Base-by-base conservation (phyloP, 92 coral and sea anemone species). In the Diadumene lineata region DNA sequence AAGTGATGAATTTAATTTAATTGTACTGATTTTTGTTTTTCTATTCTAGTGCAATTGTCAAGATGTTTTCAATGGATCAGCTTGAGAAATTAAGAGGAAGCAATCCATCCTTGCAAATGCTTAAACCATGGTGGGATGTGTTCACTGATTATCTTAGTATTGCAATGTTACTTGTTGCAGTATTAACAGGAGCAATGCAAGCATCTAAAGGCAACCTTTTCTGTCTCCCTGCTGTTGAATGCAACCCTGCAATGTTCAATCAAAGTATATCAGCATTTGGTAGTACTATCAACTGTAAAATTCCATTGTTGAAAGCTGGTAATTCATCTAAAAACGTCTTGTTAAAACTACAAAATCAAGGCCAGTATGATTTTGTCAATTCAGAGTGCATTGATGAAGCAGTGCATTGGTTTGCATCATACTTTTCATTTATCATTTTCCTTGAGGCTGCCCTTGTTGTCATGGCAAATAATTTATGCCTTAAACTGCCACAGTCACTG, bases 351-450 rank as follows among this genome's bases (percentile, higher is more conserved):
- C 73, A 64, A 55, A 79, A 82, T 71, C 69, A 79, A 46, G 26
- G 74, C 25, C 87, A 77, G 26, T 86, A 86, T 50, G 86, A 86
- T 17, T 86, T 70, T 73, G 84, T 86, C 8, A 74, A 86, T n/a
- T 61, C 84, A 10, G 81, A 70, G 58, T 86, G 91, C 67, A 43
- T 78, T 32, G 67, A 73, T 34, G 77, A 58, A 28, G 84, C 84
- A 21, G 43, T 70, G 21, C 91, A 78, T 34, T 51, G 61, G 66
- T 82, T 82, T 82, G 73, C 58, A 0, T 71, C 87, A 22, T 86
- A 77, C 69, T 82, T 86, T 31, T 62, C 84, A 0, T 67, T 82
- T 2, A 57, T 82, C 30, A 28, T 86, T 27, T 77, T 86, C 61
- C 11, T 63, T 17, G 79, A 86, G 58, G 87, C 87, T 7, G 17